Evolutionary conservation across 2,888 invertebrate species (phyloP).

Genomic region (Brachyptera risi): DNA sequence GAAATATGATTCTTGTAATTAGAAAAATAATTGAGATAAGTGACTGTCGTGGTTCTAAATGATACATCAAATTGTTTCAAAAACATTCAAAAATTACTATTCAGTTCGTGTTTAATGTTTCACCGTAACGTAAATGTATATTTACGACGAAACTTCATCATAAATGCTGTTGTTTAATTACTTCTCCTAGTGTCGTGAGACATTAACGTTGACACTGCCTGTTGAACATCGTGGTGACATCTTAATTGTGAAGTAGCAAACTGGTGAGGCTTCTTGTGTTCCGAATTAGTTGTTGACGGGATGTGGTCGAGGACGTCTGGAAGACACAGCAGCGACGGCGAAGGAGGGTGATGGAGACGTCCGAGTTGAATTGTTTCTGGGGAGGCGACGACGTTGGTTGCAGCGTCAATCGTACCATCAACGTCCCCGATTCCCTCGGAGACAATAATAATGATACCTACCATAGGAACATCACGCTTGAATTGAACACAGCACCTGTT

Average conservation of each 20-base stretch:
- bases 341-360: slow-evolving; percentile 13
- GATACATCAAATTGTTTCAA: too few relatives aligned
- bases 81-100: too few relatives aligned
- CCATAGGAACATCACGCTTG: slow-evolving; percentile 17
- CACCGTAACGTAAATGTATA: too few relatives aligned
- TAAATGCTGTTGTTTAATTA: background rate
- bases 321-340: slow-evolving; percentile 6
- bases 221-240: too few relatives aligned
- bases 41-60: too few relatives aligned
- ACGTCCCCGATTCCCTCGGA: slow-evolving; percentile 1
- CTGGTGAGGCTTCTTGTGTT: too few relatives aligned
- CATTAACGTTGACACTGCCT: background rate
- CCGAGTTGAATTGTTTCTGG: slow-evolving; percentile 18
- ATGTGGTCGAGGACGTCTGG: background rate
- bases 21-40: too few relatives aligned
- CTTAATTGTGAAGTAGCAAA: too few relatives aligned
- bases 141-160: background rate
- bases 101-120: too few relatives aligned
- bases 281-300: too few relatives aligned
- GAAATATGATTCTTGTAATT: too few relatives aligned
- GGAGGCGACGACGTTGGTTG: slow-evolving; percentile 1
- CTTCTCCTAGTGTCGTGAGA: background rate
- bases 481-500: slow-evolving; percentile 31
- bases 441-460: slow-evolving; percentile 25
- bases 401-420: background rate